A percentile compares a stretch with the other conserved stretches of the same genome.
Evolutionary conservation across 2,888 invertebrate species (phyloP).

Genomic region (Physocephala rufipes): DNA sequence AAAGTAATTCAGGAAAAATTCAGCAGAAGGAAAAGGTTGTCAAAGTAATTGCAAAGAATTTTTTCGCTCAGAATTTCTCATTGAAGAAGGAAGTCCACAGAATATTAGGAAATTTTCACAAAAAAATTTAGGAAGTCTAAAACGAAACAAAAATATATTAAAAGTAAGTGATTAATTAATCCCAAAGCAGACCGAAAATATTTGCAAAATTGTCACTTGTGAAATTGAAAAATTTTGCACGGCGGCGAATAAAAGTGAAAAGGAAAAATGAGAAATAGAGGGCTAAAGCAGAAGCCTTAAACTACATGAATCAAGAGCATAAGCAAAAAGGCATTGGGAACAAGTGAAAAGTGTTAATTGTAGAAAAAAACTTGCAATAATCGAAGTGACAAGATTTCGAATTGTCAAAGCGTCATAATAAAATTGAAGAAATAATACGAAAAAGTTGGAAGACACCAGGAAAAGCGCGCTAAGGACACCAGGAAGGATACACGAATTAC

Average conservation of each 20-base stretch:
- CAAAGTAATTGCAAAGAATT: conserved; percentile 37
- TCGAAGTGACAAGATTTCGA: conserved; percentile 20
- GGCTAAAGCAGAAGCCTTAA: background rate
- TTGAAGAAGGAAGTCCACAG: conserved; percentile 55
- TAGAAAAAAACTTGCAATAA: conserved; percentile 34
- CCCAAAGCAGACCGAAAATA: conserved; percentile 24
- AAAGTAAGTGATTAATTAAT: conserved; percentile 42
- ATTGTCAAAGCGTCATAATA: conserved; percentile 24
- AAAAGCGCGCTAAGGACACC: conserved; percentile 42
- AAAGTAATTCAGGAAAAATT: conserved; percentile 46
- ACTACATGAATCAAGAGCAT: background rate
- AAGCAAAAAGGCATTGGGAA: conserved; percentile 15
- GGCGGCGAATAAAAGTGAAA: conserved; percentile 50
- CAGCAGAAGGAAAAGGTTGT: conserved; percentile 18
- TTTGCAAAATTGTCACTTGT: conserved; percentile 36
- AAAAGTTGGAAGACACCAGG: conserved; percentile 6
- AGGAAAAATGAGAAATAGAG: conserved; percentile 43
- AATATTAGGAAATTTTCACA: conserved; percentile 54
- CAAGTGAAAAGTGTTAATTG: conserved; percentile 40
- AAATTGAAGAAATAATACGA: conserved; percentile 12
- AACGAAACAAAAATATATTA: conserved; percentile 38
- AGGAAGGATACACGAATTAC: conserved; percentile 19
- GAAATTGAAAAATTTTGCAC: conserved; percentile 52
- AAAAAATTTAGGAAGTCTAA: conserved; percentile 48
- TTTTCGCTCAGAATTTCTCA: conserved; percentile 48